Evolutionary conservation across 2,888 invertebrate genomes (phyloP), one percentile per base, ranked within the genome.

Genomic region (Oscheius onirici): DNA sequence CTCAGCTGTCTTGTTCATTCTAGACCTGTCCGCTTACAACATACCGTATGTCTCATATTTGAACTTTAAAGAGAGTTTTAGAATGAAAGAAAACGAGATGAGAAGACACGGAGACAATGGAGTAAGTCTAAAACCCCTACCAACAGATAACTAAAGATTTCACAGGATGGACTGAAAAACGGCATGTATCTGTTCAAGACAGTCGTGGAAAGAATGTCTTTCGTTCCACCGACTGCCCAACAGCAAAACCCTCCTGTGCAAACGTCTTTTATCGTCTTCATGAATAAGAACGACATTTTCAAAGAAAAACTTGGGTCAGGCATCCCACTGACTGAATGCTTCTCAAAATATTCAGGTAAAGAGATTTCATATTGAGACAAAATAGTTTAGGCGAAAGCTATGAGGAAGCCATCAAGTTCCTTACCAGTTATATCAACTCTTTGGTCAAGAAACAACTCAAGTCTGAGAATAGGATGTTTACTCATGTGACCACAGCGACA

Each of bases 221-320:
- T 34, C 8, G 34, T 34, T 34, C 34, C 34, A 6, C 34, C 34
- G 34, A 8, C 34, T 3, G 8, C 34, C 8, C 34, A 34, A 34
- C 34, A 34, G 8, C 34, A 34, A 34, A 34, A 34, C 8, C 34
- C 34, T 34, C 34, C 34, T 6, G 34, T 34, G 5, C 46, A 20
- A 11, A 58, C 58, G 1, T n/a, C 58, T n/a, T 43, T 58, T 20
- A 58, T 58, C n/a, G 58, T 58, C 8, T 58, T 58, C 20, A 11
- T 58, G 17, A 58, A 58, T 17, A 58, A 58, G 41, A 43, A 40
- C 13, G 58, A 58, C 3, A 41, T 58, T 17, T 58, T 58, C 13
- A 58, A 40, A 11, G 58, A 58, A 17, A 58, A 58, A 20, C n/a
- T 58, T 20, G 58, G 15, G 17, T 20, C 40, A 6, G 34, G 34